Evolutionary conservation across 2,888 invertebrate species (phyloP).

Genomic region (Prostheceraeus crozeri): DNA sequence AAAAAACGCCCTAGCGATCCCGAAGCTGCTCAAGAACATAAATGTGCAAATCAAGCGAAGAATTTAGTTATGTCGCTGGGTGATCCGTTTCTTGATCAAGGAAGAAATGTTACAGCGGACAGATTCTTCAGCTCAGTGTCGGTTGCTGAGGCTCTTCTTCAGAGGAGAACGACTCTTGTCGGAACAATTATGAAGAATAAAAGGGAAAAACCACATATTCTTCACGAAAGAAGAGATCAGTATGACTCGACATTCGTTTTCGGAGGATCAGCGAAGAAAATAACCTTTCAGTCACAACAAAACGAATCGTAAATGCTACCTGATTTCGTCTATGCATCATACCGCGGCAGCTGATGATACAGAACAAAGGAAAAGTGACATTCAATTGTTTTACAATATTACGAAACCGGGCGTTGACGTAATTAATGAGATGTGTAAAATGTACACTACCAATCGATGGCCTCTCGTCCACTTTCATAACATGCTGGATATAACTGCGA

Average conservation of each 20-base stretch:
- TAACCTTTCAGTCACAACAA: constrained; percentile 24
- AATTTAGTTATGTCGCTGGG: constrained; percentile 18
- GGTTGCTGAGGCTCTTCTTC: constrained; percentile 2
- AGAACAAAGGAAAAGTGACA: constrained; percentile 18
- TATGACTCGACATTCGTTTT: constrained; percentile 25
- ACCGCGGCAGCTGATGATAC: constrained; percentile 8
- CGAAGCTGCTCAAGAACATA: constrained; percentile 16
- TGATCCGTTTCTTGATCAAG: constrained; percentile 22
- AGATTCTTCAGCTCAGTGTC: constrained; percentile 24
- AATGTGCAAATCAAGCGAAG: constrained; percentile 1
- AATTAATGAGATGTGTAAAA: constrained; percentile 21
- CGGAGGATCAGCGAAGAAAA: constrained; percentile 9
- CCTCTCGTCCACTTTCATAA: constrained; percentile 23
- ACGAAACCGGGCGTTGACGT: constrained; percentile 22
- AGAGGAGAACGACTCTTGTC: constrained; percentile 11
- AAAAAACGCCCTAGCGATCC: constrained; percentile 16
- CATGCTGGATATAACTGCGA: constrained; percentile 23
- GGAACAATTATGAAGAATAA: constrained; percentile 23
- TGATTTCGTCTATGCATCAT: constrained; percentile 31
- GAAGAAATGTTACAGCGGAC: constrained; percentile 26
- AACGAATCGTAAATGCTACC: constrained; percentile 4
- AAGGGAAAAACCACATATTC: constrained; percentile 20
- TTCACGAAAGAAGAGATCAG: constrained; percentile 20
- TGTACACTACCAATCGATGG: constrained; percentile 25
- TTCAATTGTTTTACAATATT: constrained; percentile 25